Percentiles rank a stretch among this genome's conserved stretches.
phyloP scores from a whole-genome alignment of 2,888 invertebrate species.

The Rapana venosa region DNA sequence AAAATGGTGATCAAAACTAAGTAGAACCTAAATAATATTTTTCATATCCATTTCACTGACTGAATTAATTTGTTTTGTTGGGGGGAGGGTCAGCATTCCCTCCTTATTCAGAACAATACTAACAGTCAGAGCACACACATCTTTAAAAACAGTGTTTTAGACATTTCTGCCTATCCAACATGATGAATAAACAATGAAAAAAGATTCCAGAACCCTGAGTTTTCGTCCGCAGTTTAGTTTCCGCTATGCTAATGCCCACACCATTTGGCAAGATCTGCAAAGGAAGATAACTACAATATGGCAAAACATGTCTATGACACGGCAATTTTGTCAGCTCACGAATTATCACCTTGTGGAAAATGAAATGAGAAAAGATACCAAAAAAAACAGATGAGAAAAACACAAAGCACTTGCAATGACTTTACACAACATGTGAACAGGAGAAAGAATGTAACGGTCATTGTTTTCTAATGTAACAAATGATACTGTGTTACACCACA shows the following conservation, averaged over 20 bases:
- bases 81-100: too few relatives aligned
- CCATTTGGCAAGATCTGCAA: constrained; percentile 9
- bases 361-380: too few relatives aligned
- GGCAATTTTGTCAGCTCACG: neutral
- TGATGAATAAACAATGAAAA: neutral
- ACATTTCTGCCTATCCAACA: neutral
- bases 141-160: too few relatives aligned
- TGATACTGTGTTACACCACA: too few relatives aligned
- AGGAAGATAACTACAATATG: neutral
- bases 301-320: neutral
- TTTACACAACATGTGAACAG: constrained; percentile 7
- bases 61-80: too few relatives aligned
- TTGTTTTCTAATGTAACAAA: too few relatives aligned
- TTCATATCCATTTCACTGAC: too few relatives aligned
- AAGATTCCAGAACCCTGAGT: neutral
- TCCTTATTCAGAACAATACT: too few relatives aligned
- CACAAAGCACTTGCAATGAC: neutral
- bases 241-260: neutral
- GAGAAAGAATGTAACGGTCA: too few relatives aligned
- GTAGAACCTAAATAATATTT: too few relatives aligned
- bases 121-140: too few relatives aligned
- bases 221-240: neutral
- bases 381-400: neutral
- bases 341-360: neutral
- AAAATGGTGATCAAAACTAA: too few relatives aligned